Conservation (phyloP, 2,797 vertebrate genomes). For the Danio jaintianensis region DNA sequence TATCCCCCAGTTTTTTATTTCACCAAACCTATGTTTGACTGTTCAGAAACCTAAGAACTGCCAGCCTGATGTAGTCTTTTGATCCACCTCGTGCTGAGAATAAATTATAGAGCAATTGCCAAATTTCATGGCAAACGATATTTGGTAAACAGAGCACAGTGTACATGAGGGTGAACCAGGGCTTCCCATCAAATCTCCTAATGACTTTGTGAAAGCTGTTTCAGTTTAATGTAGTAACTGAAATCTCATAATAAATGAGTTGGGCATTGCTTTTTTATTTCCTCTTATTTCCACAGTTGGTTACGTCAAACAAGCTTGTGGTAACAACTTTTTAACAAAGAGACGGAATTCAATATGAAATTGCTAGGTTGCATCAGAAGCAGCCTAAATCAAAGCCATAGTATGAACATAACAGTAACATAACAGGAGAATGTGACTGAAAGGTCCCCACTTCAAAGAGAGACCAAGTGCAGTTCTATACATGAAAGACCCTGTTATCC, state of each 20-base stretch:
- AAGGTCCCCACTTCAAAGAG: conserved; percentile 55
- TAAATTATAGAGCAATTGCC: conserved; percentile 55
- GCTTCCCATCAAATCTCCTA: conserved; percentile 25
- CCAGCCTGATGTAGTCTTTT: conserved; percentile 55
- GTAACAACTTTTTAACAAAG: conserved; percentile 38
- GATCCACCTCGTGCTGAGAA: conserved; percentile 48
- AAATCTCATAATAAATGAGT: conserved; percentile 11
- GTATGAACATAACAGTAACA: conserved; percentile 32
- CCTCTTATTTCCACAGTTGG: conserved; percentile 39
- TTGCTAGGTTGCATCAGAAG: conserved; percentile 46
- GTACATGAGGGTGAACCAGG: conserved; percentile 18
- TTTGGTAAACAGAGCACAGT: conserved; percentile 53
- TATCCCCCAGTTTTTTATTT: conserved; percentile 46
- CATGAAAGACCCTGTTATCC: conserved; percentile 59
- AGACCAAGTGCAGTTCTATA: conserved; percentile 43
- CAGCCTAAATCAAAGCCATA: conserved; percentile 11
- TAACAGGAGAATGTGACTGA: conserved; percentile 38
- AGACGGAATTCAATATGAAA: conserved; percentile 23
- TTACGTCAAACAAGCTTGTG: conserved; percentile 32
- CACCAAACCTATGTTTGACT: conserved; percentile 38
- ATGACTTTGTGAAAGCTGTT: conserved; percentile 38
- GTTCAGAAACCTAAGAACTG: conserved; percentile 52
- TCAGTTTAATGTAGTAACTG: conserved; percentile 35
- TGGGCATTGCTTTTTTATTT: not conserved
- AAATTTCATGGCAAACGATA: conserved; percentile 49